These are phyloP conservation scores for Diadegma fenestrale DNA, from an alignment of 2,888 invertebrate genomes.

Conservation along the genomic window DNA sequence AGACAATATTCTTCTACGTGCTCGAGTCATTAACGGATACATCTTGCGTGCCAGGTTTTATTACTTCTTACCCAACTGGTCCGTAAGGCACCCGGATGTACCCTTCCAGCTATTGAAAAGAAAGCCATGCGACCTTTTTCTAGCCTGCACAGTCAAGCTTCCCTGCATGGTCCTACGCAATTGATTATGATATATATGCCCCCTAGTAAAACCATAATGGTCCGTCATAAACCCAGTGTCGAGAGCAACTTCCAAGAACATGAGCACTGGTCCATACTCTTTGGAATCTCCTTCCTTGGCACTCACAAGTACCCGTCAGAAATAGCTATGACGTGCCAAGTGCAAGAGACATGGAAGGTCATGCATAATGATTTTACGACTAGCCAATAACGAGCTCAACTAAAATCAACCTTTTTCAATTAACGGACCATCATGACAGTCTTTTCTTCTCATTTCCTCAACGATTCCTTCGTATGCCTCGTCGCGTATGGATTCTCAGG, in stretches of 20 bases:
- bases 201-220: constrained; percentile 70
- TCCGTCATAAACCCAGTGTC: constrained; percentile 63
- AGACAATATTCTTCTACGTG: neutral
- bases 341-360: neutral
- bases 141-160: constrained; percentile 1
- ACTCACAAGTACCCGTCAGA: constrained; percentile 22
- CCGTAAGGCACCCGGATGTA: constrained; percentile 2
- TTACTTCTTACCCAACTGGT: constrained; percentile 33
- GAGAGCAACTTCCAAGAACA: constrained; percentile 11
- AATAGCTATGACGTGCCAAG: constrained; percentile 23
- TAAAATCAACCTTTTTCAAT: neutral
- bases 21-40: constrained; percentile 36
- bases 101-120: neutral
- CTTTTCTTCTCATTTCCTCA: neutral
- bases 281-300: constrained; percentile 34
- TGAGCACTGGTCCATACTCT: constrained; percentile 15
- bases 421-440: neutral
- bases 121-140: constrained; percentile 1
- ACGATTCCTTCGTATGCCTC: neutral
- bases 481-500: neutral
- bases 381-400: constrained; percentile 4
- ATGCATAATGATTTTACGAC: neutral
- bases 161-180: constrained; percentile 34
- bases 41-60: constrained; percentile 16
- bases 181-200: constrained; percentile 43